These are phyloP conservation scores for Azemiops feae DNA, from an alignment of 2,113 vertebrate species.

Conservation along the genomic window DNA sequence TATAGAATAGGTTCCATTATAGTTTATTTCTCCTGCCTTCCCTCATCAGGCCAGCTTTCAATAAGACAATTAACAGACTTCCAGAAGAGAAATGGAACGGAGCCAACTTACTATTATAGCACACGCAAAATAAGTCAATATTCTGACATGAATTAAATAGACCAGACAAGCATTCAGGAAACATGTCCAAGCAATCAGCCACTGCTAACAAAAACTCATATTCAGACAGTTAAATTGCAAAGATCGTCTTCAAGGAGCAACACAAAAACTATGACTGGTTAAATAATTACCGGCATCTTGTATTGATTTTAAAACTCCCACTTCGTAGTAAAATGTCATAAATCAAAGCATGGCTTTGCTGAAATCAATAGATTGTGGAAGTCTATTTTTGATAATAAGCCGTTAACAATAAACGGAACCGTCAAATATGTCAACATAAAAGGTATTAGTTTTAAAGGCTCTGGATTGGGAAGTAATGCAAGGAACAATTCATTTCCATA, in stretches of 20 bases:
- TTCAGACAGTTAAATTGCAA: constrained; percentile 48
- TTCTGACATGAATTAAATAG: constrained; percentile 47
- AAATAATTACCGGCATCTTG: background rate
- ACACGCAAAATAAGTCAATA: constrained; percentile 32
- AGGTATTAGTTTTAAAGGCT: background rate
- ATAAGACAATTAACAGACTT: constrained; percentile 53
- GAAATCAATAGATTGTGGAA: background rate
- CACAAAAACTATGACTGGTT: background rate
- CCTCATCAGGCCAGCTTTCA: constrained; percentile 20
- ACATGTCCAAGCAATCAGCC: constrained; percentile 11
- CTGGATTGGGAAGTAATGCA: background rate
- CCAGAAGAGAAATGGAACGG: constrained; percentile 39
- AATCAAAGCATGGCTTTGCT: background rate
- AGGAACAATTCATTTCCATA: background rate
- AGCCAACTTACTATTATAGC: constrained; percentile 43
- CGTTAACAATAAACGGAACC: constrained; percentile 16
- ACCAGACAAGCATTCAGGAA: constrained; percentile 47
- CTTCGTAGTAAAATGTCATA: constrained; percentile 13
- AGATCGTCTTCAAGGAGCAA: constrained; percentile 24
- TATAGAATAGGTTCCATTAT: constrained; percentile 67
- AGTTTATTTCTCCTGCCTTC: constrained; percentile 11
- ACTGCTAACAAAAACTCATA: constrained; percentile 40
- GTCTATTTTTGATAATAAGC: background rate
- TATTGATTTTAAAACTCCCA: background rate
- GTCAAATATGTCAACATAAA: background rate